phyloP scores from a whole-genome alignment of 2,797 vertebrate genomes.

The Brachyalestes nurse region DNA sequence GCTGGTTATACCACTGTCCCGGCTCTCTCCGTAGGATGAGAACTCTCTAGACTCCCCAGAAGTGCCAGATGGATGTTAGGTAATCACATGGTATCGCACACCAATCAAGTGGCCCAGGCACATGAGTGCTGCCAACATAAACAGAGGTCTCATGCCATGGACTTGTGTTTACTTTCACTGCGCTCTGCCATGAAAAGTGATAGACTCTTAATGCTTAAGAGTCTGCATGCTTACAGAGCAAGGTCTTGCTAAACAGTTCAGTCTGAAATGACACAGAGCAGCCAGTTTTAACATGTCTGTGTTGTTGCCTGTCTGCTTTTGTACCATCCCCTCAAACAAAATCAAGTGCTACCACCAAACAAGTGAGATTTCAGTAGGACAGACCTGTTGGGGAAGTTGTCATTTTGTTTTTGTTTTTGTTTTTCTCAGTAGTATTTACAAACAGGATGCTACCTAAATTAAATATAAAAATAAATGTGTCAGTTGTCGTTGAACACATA shows the following conservation, averaged over 20 bases:
- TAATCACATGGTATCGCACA: not conserved
- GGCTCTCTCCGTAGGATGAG: too few species aligned
- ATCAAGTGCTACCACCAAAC: too few species aligned
- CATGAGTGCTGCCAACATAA: not conserved
- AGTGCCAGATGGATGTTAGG: not conserved
- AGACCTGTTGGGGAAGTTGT: too few species aligned
- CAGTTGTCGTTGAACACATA: too few species aligned
- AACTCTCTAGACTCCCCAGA: not conserved
- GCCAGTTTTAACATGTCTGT: not conserved
- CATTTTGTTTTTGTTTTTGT: too few species aligned
- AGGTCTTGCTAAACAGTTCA: not conserved
- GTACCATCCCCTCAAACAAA: too few species aligned
- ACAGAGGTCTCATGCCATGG: not conserved
- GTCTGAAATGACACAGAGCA: not conserved
- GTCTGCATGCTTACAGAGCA: too few species aligned
- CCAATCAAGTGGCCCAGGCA: not conserved
- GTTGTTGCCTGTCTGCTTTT: too few species aligned
- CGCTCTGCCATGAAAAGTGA: not conserved
- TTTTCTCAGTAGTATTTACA: too few species aligned
- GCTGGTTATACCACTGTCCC: not conserved
- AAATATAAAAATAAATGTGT: too few species aligned
- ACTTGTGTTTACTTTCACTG: not conserved
- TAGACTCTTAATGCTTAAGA: not conserved
- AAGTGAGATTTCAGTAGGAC: too few species aligned
- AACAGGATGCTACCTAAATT: too few species aligned